Evolutionary conservation across 2,888 invertebrate genomes (phyloP).

Genomic region (Cyrtodaria siliqua): DNA sequence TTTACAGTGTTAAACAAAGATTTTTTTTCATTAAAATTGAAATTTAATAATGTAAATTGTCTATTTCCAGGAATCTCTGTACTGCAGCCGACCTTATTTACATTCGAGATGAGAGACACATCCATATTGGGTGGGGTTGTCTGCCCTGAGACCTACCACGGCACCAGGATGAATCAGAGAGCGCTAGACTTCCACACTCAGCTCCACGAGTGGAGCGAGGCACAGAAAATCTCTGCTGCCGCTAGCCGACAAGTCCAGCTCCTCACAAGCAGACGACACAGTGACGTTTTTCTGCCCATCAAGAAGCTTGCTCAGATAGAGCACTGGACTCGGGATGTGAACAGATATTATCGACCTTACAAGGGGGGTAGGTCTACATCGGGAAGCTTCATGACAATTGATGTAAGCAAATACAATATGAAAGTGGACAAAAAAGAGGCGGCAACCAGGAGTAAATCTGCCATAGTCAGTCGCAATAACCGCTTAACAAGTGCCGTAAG

Average conservation of each 20-base stretch:
- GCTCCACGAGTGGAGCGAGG: slow-evolving; percentile 76
- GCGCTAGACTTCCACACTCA: slow-evolving; percentile 74
- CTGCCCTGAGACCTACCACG: slow-evolving; percentile 50
- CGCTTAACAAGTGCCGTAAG: slow-evolving; percentile 42
- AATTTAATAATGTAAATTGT: not conserved
- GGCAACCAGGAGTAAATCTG: slow-evolving; percentile 41
- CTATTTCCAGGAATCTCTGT: slow-evolving; percentile 38
- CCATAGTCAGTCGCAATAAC: slow-evolving; percentile 10
- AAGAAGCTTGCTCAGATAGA: slow-evolving; percentile 74
- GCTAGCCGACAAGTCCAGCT: slow-evolving; percentile 39
- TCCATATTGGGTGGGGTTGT: slow-evolving; percentile 11
- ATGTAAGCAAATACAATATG: slow-evolving; percentile 58
- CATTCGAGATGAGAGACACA: slow-evolving; percentile 47
- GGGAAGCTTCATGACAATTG: slow-evolving; percentile 59
- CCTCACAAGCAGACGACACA: slow-evolving; percentile 48
- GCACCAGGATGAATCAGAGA: slow-evolving; percentile 72
- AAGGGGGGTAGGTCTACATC: slow-evolving; percentile 35
- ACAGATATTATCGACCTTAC: slow-evolving; percentile 53
- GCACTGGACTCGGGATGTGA: slow-evolving; percentile 68
- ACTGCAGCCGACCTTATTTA: not conserved
- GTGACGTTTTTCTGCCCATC: slow-evolving; percentile 62
- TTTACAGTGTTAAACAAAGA: too few relatives aligned
- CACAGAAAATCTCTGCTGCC: slow-evolving; percentile 65
- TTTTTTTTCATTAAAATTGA: too few relatives aligned
- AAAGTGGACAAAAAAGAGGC: slow-evolving; percentile 41